phyloP scores from a whole-genome alignment of 2,797 vertebrate genomes.

The Spatula versicolor region DNA sequence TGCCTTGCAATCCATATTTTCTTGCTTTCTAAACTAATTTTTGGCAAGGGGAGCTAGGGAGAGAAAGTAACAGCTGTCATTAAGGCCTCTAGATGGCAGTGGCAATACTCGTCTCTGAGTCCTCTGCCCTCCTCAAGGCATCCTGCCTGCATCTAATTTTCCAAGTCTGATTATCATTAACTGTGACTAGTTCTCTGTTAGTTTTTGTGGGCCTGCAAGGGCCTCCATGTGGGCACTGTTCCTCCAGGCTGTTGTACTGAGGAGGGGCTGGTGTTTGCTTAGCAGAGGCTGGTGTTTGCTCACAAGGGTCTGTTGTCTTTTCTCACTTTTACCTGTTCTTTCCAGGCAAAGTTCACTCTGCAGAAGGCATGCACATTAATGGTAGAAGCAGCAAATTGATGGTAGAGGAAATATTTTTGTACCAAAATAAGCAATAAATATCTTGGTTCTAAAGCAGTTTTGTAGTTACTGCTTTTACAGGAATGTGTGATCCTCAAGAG shows the following conservation, averaged over 20 bases:
- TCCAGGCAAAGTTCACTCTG: background rate
- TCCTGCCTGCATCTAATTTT: background rate
- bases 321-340: background rate
- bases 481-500: background rate
- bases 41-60: background rate
- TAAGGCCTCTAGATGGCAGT: constrained; percentile 76
- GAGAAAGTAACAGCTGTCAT: background rate
- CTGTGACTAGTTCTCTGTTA: background rate
- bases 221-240: background rate
- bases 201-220: background rate
- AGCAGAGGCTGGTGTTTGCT: constrained; percentile 19
- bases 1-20: background rate
- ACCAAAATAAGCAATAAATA: background rate
- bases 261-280: constrained; percentile 11
- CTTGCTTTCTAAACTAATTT: background rate
- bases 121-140: background rate
- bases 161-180: background rate
- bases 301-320: constrained; percentile 2
- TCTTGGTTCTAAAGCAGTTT: background rate
- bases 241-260: background rate
- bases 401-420: background rate
- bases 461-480: background rate
- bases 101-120: background rate
- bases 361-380: background rate
- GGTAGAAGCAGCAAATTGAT: background rate